Conservation (phyloP, 2,113 vertebrate genomes). For the Leptodactylus fuscus region DNA sequence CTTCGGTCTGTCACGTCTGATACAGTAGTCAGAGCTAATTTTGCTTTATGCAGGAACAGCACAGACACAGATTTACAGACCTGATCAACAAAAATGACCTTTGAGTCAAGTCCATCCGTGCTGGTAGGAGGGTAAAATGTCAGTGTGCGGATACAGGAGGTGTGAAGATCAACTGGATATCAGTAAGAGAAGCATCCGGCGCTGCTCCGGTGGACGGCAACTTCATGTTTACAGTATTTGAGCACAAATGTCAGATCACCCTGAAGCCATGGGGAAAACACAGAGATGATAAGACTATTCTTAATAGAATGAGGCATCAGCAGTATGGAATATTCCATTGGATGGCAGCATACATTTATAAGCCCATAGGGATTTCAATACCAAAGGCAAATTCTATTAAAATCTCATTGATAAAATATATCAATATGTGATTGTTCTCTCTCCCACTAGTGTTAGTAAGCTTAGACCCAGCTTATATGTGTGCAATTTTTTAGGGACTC, state of each 20-base stretch:
- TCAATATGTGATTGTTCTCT: too few species aligned
- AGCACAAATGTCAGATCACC: background rate
- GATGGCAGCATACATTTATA: too few species aligned
- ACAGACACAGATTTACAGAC: slow-evolving; percentile 7
- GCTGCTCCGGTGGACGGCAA: background rate
- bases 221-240: background rate
- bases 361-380: too few species aligned
- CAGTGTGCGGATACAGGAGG: background rate
- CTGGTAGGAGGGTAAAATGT: background rate
- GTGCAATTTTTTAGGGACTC: too few species aligned
- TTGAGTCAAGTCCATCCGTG: background rate
- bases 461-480: too few species aligned
- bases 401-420: too few species aligned
- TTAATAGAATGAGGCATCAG: background rate
- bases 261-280: background rate
- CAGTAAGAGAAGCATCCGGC: background rate
- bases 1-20: background rate
- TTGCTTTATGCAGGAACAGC: background rate
- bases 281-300: background rate
- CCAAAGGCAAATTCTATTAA: too few species aligned
- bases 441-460: too few species aligned
- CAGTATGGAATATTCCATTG: background rate
- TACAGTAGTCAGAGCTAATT: slow-evolving; percentile 3
- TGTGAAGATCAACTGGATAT: slow-evolving; percentile 7
- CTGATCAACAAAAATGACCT: slow-evolving; percentile 25